Evolutionary conservation across 2,888 invertebrate species (phyloP), one percentile per base, ranked within the genome.

Genomic region (Leucophenga montana): DNA sequence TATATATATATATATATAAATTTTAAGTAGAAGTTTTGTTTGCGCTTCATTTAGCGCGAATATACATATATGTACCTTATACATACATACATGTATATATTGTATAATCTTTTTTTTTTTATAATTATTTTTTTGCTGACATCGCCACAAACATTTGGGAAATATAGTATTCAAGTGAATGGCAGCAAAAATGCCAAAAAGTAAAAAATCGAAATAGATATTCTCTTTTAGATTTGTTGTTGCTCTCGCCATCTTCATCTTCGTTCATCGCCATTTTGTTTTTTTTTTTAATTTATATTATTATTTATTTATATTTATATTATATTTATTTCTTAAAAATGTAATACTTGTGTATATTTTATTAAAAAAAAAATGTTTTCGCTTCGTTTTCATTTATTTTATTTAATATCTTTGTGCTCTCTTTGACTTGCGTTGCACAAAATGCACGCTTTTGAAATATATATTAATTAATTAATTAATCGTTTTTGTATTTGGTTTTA

Each of bases 381-480:
- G 71, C 70, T 71, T 69, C 75, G 39, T 48, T 80, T 70, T 39
- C 33, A 48, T 53, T 64, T 50, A 65, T 56, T 18, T 16, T 56
- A 59, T 66, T 14, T 64, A 50, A 50, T 48, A 33, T 46, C 66
- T 54, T 66, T 39, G 22, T 66, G 66, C 67, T 70, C 56, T 66
- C 65, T 59, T 66, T 46, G 50, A 46, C 69, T 64, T 68, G 57
- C 67, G 69, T 48, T 70, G 69, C 72, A 69, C 71, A 73, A 74
- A 70, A 72, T 76, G 67, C 77, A 75, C 77, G 72, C 20, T 27
- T 64, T 57, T 71, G 53, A 33, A 66, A 57, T 56, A 59, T 61
- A n/a, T n/a, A n/a, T n/a, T n/a, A n/a, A n/a, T n/a, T n/a, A n/a
- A n/a, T 57, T 57, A 18, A 57, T 57, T 22, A n/a, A 9, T 14